Base-by-base conservation (phyloP, 2,797 vertebrate genomes). In the Rhinogobio ventralis region DNA sequence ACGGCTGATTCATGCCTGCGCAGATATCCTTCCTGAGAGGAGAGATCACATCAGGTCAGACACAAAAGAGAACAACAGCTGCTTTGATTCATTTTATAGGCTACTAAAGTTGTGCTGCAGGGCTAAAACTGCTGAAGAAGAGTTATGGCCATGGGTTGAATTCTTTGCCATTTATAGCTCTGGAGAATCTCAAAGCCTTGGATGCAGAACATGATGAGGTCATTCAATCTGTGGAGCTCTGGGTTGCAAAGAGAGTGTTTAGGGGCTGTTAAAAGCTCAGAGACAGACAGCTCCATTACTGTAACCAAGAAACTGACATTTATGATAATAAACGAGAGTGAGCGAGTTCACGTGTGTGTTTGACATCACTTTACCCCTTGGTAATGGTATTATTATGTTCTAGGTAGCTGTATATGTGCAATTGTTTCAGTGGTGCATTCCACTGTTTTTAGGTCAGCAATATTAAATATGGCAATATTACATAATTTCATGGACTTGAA, bases 1-100 rank as follows among this genome's bases (percentile, higher is more conserved):
- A 99, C 0, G 97, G 98, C 82, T 95, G 95, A 87, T 99, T 98
- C 93, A 94, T 96, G 81, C 97, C 96, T 49, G 97, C 97, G 90
- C 98, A 99, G 86, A 99, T 96, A 91, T 99, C 97, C 92, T 98
- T 99, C 90, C 98, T 99, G 89, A 79, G 14, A 66, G 55, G 55
- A 64, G 23, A 66, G 81, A 42, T 84, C 72, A 81, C 83, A 77
- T 81, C 75, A 53, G 81, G 28, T 82, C 79, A 84, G 64, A 82
- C 73, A 67, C 77, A 85, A 75, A 57, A 15, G 11, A 17, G n/a
- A 62, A 71, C 42, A 57, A 76, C 49, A 55, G 28, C 57, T 11
- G 60, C 17, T 73, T 30, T 62, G 20, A 73, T 62, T 49, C 20
- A 11, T 49, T 49, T 74, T 17, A 82, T 15, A 71, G 25, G 10